These are phyloP conservation scores for Perizoma affinitatum DNA, from an alignment of 2,888 invertebrate species.

Conservation along the genomic window DNA sequence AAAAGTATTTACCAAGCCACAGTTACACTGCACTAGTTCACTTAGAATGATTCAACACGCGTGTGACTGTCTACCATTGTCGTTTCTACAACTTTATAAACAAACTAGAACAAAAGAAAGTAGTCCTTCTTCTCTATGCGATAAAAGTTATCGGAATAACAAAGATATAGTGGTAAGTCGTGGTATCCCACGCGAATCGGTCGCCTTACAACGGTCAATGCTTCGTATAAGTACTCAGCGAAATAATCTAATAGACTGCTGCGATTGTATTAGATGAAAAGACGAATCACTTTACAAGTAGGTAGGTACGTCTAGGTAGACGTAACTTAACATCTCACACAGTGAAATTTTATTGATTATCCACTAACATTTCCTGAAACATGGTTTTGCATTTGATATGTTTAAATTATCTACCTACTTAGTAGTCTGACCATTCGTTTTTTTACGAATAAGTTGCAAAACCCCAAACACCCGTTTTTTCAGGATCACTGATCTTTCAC, in stretches of 20 bases:
- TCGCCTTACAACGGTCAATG: slow-evolving; percentile 58
- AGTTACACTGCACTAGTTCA: slow-evolving; percentile 76
- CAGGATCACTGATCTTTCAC: too few species aligned
- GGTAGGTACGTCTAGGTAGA: too few species aligned
- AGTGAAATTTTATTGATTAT: too few species aligned
- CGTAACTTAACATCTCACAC: too few species aligned
- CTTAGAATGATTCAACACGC: slow-evolving; percentile 61
- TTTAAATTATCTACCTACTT: too few species aligned
- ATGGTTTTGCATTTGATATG: too few species aligned
- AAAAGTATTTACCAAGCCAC: slow-evolving; percentile 46
- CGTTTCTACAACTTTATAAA: slow-evolving; percentile 41
- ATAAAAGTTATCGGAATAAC: slow-evolving; percentile 37
- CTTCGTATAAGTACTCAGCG: slow-evolving; percentile 28
- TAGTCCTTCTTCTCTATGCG: slow-evolving; percentile 40
- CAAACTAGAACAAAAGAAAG: slow-evolving; percentile 29
- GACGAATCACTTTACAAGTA: neutral
- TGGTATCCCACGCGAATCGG: slow-evolving; percentile 55
- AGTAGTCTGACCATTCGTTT: too few species aligned
- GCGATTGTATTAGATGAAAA: slow-evolving; percentile 8
- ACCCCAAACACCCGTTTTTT: too few species aligned
- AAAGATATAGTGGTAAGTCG: slow-evolving; percentile 30
- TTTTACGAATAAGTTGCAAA: too few species aligned
- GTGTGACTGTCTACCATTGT: slow-evolving; percentile 72
- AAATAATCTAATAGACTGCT: slow-evolving; percentile 26
- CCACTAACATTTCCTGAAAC: too few species aligned